These are phyloP conservation scores for Orchestia grillus DNA, from an alignment of 1,140 invertebrate genomes.

Conservation along the genomic window DNA sequence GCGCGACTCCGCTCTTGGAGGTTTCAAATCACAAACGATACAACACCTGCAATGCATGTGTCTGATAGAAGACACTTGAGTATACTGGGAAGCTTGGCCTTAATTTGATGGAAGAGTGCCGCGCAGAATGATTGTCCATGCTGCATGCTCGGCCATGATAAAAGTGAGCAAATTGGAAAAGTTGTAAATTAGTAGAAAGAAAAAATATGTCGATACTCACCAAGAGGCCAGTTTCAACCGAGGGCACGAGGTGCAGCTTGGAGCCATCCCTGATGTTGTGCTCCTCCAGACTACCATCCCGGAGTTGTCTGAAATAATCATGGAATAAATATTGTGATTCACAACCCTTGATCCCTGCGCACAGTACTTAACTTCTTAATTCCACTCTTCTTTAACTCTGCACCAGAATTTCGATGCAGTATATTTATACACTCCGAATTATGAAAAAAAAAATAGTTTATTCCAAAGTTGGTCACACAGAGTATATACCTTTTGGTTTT, in stretches of 20 bases:
- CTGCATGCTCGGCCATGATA: too few species aligned
- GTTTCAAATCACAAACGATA: background rate
- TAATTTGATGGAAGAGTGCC: background rate
- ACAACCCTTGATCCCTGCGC: too few species aligned
- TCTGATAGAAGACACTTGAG: background rate
- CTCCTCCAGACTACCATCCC: slow-evolving; percentile 87
- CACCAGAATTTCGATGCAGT: too few species aligned
- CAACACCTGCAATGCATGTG: background rate
- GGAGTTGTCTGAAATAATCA: slow-evolving; percentile 83
- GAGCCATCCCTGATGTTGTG: slow-evolving; percentile 89
- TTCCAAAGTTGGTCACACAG: too few species aligned
- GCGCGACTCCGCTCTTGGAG: background rate
- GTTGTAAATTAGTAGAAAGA: background rate
- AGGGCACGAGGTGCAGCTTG: slow-evolving; percentile 88
- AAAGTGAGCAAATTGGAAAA: too few species aligned
- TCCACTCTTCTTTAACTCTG: background rate
- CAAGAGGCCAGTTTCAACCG: slow-evolving; percentile 92
- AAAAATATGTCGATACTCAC: slow-evolving; percentile 76
- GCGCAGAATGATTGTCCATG: background rate
- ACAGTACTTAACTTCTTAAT: too few species aligned
- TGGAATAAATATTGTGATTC: background rate
- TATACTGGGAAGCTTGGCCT: too few species aligned
- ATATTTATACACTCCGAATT: too few species aligned
- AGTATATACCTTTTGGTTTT: too few species aligned
- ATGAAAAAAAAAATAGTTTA: too few species aligned